phyloP scores from a whole-genome alignment of 2,797 vertebrate species.

The Apogon hyalosoma region DNA sequence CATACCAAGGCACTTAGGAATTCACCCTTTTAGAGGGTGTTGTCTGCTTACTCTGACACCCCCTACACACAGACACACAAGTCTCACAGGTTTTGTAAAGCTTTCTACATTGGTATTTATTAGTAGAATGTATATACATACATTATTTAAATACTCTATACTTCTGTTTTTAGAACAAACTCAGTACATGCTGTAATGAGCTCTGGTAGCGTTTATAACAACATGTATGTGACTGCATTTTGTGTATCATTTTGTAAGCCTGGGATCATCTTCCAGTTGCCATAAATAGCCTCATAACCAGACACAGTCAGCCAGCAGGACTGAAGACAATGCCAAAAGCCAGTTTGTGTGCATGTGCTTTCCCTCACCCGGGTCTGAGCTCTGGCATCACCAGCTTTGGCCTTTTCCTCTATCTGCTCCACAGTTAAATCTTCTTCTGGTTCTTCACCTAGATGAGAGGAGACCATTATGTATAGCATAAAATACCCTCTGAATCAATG shows the following conservation, averaged over 20 bases:
- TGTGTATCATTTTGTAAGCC: slow-evolving; percentile 40
- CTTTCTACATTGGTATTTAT: neutral
- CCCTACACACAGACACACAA: too few species aligned
- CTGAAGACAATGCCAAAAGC: slow-evolving; percentile 59
- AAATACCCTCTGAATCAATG: neutral
- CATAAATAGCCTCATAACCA: slow-evolving; percentile 66
- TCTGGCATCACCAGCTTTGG: slow-evolving; percentile 88
- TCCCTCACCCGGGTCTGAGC: slow-evolving; percentile 88
- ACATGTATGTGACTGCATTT: slow-evolving; percentile 34
- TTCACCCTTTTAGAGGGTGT: slow-evolving; percentile 43
- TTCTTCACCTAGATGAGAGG: slow-evolving; percentile 67
- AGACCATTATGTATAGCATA: slow-evolving; percentile 1
- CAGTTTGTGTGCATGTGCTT: slow-evolving; percentile 26
- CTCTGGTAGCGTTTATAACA: slow-evolving; percentile 6
- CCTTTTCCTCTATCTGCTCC: slow-evolving; percentile 88
- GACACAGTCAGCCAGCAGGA: slow-evolving; percentile 42
- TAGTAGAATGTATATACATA: neutral
- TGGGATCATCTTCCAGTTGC: slow-evolving; percentile 60
- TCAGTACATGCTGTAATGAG: neutral
- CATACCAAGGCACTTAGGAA: slow-evolving; percentile 24
- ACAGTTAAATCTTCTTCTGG: slow-evolving; percentile 80
- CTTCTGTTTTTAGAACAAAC: neutral
- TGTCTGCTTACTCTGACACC: slow-evolving; percentile 8
- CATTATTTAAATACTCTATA: too few species aligned
- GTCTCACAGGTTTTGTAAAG: too few species aligned